Conservation (phyloP, 2,888 invertebrate species). For the Pachydiplax longipennis region DNA sequence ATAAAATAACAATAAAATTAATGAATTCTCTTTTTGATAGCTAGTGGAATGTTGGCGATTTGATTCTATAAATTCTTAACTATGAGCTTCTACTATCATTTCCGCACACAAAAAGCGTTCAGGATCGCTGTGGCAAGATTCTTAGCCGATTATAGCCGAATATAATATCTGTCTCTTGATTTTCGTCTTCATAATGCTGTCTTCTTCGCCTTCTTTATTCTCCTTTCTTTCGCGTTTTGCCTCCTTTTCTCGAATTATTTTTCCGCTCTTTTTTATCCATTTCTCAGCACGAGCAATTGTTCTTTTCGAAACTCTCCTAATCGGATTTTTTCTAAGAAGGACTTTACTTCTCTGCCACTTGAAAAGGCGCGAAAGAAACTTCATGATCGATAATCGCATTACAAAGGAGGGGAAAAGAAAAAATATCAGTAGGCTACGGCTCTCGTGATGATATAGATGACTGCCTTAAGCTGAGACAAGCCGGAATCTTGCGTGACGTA, state of each 20-base stretch:
- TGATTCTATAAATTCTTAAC: no score
- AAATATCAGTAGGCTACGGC: background rate
- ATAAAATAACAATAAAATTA: no score
- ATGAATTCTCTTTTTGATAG: no score
- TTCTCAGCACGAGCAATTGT: conserved; percentile 16
- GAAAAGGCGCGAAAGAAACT: background rate
- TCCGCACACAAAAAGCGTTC: no score
- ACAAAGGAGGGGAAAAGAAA: background rate
- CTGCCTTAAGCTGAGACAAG: background rate
- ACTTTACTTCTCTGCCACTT: background rate
- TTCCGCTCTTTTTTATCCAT: background rate
- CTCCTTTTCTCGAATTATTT: background rate
- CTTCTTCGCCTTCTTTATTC: no score
- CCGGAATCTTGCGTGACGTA: background rate
- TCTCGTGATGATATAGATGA: background rate
- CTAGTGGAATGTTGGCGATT: no score
- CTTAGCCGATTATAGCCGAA: no score
- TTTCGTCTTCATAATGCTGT: no score
- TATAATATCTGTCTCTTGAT: no score
- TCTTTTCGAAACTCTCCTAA: conserved; percentile 2
- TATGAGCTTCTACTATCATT: no score
- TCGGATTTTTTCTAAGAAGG: conserved; percentile 27
- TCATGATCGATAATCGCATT: background rate
- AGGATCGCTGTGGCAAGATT: no score
- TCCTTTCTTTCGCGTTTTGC: background rate